A percentile compares a stretch with the other conserved stretches of the same genome.
Conservation (phyloP, 2,113 vertebrate genomes). For the Odobenus rosmarus region DNA sequence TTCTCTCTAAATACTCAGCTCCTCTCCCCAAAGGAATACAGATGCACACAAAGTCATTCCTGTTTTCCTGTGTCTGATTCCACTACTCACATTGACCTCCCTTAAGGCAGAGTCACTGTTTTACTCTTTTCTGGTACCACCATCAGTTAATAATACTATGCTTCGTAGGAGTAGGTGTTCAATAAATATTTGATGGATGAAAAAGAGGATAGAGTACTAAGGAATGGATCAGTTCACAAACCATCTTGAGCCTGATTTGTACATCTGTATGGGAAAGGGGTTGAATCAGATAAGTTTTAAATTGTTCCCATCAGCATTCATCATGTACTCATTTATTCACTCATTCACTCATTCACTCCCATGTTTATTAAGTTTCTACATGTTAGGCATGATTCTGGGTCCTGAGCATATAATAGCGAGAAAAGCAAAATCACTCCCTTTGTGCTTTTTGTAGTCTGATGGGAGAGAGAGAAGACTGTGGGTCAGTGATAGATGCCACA, state of each 20-base stretch:
- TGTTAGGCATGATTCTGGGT: background rate
- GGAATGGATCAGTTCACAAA: constrained; percentile 10
- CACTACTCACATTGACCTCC: background rate
- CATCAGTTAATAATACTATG: background rate
- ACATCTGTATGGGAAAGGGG: background rate
- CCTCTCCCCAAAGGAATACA: background rate
- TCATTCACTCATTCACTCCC: background rate
- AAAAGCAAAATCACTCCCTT: background rate
- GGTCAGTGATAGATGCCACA: background rate
- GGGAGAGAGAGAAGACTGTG: background rate
- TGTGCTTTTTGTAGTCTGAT: background rate
- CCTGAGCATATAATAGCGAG: background rate
- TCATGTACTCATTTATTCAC: background rate
- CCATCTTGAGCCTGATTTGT: constrained; percentile 5
- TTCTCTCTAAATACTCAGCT: background rate
- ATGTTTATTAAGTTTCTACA: background rate
- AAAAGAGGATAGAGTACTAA: background rate
- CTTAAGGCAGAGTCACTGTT: background rate
- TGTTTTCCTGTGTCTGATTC: background rate
- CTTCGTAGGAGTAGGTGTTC: background rate
- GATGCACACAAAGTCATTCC: background rate
- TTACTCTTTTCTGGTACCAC: background rate
- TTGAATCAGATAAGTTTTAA: background rate
- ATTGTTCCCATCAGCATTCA: background rate
- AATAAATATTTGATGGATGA: constrained; percentile 13